Evolutionary conservation across 2,113 vertebrate genomes (phyloP).

Genomic region (Psilopsiagon aymara): DNA sequence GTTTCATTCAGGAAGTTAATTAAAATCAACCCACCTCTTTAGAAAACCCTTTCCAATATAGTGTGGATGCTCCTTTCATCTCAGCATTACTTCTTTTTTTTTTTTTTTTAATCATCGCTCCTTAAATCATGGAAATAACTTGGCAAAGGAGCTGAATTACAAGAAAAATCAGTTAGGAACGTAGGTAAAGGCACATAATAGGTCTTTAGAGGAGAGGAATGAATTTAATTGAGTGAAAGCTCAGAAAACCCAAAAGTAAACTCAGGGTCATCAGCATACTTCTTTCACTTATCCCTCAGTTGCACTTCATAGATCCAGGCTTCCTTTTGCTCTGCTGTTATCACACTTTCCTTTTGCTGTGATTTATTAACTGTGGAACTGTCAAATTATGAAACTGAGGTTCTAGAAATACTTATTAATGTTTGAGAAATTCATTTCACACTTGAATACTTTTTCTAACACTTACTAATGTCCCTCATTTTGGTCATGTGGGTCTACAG

Average conservation of each 20-base stretch:
- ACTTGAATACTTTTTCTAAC: conserved; percentile 75
- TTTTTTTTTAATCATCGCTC: conserved; percentile 34
- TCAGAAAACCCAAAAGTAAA: conserved; percentile 51
- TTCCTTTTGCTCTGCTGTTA: conserved; percentile 60
- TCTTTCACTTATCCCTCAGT: conserved; percentile 57
- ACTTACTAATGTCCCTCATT: conserved; percentile 70
- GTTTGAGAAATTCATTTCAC: conserved; percentile 72
- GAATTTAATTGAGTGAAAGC: conserved; percentile 56
- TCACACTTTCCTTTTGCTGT: conserved; percentile 53
- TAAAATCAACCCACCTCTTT: conserved; percentile 64
- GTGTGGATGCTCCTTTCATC: conserved; percentile 60
- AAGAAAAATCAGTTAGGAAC: conserved; percentile 58
- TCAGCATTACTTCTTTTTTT: background rate
- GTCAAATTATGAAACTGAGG: conserved; percentile 62
- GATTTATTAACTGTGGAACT: conserved; percentile 76
- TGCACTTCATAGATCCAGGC: conserved; percentile 58
- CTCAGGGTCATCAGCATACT: conserved; percentile 32
- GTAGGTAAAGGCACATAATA: conserved; percentile 51
- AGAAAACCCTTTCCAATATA: conserved; percentile 32
- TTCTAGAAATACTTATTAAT: conserved; percentile 63
- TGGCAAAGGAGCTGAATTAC: conserved; percentile 60
- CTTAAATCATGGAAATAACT: conserved; percentile 69
- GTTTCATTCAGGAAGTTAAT: conserved; percentile 71
- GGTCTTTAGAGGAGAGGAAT: conserved; percentile 55
- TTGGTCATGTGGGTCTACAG: conserved; percentile 59